Conservation (phyloP, 1,140 invertebrate species). For the Drosophila cardini region DNA sequence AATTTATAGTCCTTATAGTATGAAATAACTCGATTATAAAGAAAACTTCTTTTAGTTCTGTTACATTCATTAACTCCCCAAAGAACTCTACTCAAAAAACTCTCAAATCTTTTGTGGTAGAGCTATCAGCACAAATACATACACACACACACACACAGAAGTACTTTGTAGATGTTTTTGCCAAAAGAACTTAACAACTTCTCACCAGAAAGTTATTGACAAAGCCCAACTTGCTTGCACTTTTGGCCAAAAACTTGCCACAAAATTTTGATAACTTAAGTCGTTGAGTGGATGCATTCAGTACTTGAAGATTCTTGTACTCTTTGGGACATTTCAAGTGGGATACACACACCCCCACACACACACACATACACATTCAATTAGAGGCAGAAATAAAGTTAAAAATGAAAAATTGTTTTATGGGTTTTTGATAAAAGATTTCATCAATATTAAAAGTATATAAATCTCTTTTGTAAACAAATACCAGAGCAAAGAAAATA, state of each 20-base stretch:
- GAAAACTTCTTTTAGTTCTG: background rate
- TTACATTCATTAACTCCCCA: background rate
- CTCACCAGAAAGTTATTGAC: slow-evolving; percentile 12
- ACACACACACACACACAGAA: background rate
- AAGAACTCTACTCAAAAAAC: background rate
- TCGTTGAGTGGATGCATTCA: slow-evolving; percentile 41
- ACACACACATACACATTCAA: slow-evolving; percentile 61
- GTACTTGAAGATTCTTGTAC: slow-evolving; percentile 33
- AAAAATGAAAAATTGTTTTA: slow-evolving; percentile 64
- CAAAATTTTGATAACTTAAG: slow-evolving; percentile 49
- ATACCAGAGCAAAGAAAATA: slow-evolving; percentile 7
- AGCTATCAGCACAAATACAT: background rate
- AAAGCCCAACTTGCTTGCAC: slow-evolving; percentile 11
- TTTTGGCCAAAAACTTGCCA: slow-evolving; percentile 22
- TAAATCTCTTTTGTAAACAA: slow-evolving; percentile 36
- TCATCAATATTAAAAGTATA: slow-evolving; percentile 71
- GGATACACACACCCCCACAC: background rate
- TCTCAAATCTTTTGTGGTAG: background rate
- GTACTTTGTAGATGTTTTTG: background rate
- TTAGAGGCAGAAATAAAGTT: slow-evolving; percentile 51
- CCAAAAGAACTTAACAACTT: slow-evolving; percentile 20
- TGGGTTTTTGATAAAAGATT: slow-evolving; percentile 63
- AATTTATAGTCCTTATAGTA: too few relatives aligned
- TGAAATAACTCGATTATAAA: too few relatives aligned
- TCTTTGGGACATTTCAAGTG: slow-evolving; percentile 27